Evolutionary conservation across 2,888 invertebrate species (phyloP), one percentile per base, ranked within the genome.

Genomic region (Emmelina monodactyla): DNA sequence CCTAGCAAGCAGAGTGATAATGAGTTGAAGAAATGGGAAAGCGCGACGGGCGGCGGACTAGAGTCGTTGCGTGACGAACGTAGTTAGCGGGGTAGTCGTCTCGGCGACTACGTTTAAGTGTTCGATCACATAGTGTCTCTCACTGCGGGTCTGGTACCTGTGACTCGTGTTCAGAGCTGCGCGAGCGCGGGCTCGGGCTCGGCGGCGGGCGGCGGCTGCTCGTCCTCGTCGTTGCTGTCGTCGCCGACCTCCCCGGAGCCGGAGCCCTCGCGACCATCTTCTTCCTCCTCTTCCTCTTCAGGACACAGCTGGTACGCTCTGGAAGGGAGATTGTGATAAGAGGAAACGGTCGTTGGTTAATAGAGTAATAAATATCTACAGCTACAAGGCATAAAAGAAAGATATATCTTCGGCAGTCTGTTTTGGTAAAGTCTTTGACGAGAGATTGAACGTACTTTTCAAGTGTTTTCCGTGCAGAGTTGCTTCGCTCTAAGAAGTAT

Each of bases 401-500:
- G 9, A 19, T 19, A 19, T 19, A 6, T 9, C n/a, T n/a, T n/a
- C n/a, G n/a, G n/a, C n/a, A n/a, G n/a, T n/a, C n/a, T n/a, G n/a
- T 19, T 6, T 19, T 19, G 19, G 19, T 6, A 9, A 6, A 19
- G 19, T 19, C 5, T 19, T 6, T 19, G 19, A 19, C 19, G 5
- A 19, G 19, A 19, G 19, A 10, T 32, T 7, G 6, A 4, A 53
- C 66, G 61, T 50, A 79, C 78, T 70, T 75, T 48, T 81, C 80
- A 39, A 97, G 82, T 0, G 93, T 95, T 60, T 92, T 91, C 44
- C 92, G 86, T 0, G 97, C 97, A 45, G 95, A 96, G 61, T 92
- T 93, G 45, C 96, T 96, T 45, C 97, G 84, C 63, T 97, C 97
- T 46, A 97, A 73, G 82, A 93, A 95, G 68, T 92, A 97, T 34